Evolutionary conservation across 2,888 invertebrate species (phyloP), one percentile per base, ranked within the genome.

Genomic region (Heliconius sara): DNA sequence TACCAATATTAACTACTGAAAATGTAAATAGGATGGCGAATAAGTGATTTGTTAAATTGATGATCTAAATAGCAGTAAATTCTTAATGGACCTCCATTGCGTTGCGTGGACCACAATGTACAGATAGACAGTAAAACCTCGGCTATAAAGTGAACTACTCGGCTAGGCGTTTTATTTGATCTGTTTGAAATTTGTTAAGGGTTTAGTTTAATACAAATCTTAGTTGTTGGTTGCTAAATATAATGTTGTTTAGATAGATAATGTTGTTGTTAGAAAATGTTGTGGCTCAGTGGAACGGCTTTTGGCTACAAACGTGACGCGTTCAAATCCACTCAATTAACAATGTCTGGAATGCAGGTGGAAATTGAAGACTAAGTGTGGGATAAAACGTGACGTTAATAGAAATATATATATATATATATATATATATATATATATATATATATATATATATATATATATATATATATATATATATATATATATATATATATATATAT

Each of bases 1-100:
- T 74, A 66, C 60, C 57, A 30, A 73, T 73, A 67, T 78, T 74
- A 78, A 74, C 78, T 67, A 78, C 57, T 74, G 34, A 60, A 78
- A 74, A 74, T 78, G 78, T 78, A 82, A 82, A 83, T 83, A 79
- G 77, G 73, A 74, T 63, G 67, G 76, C 34, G 52, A 66, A 77
- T 78, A 76, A 79, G 79, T 79, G 78, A 83, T 81, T 80, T 79
- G 77, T 78, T 79, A 75, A 82, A 82, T 79, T 74, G 81, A 77
- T 78, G 76, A 79, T 80, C 79, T 83, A 81, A 82, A 82, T 75
- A 78, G 81, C 72, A 80, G 78, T 84, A 85, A 85, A 84, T 81
- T 79, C 75, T 77, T 81, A 82, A 83, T 82, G 78, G 80, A 73
- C 52, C 7, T 6, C 52, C 2, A n/a, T 60, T 60, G 60, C 60